phyloP scores from a whole-genome alignment of 2,888 invertebrate species.

The Hartigia nigra region DNA sequence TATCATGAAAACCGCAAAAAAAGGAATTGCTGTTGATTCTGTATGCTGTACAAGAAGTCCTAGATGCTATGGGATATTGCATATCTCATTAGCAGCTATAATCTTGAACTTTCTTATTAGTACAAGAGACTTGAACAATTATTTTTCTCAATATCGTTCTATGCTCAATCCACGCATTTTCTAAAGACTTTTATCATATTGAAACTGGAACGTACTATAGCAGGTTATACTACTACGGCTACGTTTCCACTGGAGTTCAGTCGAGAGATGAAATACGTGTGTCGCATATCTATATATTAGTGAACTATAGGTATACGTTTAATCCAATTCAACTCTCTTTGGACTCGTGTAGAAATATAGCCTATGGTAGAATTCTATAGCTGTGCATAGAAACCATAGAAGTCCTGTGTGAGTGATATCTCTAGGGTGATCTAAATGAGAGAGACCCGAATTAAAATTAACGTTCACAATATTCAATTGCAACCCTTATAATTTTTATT shows the following conservation, averaged over 20 bases:
- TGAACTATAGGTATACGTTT: no score
- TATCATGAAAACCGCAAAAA: neutral
- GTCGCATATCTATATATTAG: no score
- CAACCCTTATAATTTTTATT: neutral
- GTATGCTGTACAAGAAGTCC: neutral
- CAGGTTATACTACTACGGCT: no score
- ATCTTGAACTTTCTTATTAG: neutral
- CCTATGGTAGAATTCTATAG: neutral
- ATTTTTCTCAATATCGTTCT: neutral
- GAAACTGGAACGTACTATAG: no score
- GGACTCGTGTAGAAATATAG: no score
- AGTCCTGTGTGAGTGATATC: neutral
- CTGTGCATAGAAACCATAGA: neutral
- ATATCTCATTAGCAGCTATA: neutral
- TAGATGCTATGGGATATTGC: neutral
- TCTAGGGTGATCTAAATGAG: neutral
- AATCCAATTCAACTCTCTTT: no score
- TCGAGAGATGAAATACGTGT: no score
- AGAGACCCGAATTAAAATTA: neutral
- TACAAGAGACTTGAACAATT: neutral
- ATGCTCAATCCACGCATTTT: neutral
- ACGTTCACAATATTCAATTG: neutral
- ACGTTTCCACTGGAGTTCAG: no score
- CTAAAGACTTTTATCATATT: neutral
- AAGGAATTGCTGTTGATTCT: neutral